phyloP scores from a whole-genome alignment of 2,888 invertebrate genomes.

The Gisinianus flammeolus region DNA sequence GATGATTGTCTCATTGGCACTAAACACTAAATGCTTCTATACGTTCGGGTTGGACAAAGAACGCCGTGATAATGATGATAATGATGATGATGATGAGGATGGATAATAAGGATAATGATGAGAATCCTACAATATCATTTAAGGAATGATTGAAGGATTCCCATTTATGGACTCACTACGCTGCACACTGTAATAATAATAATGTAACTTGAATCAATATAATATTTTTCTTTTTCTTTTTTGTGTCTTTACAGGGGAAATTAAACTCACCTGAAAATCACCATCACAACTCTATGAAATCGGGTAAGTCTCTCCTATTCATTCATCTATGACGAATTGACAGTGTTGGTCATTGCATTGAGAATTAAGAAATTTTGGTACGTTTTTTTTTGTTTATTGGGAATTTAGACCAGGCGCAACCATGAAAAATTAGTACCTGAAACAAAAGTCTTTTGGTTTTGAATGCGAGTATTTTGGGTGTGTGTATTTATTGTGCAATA shows the following conservation, averaged over 20 bases:
- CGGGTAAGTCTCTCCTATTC: slow-evolving; percentile 61
- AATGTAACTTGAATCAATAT: not conserved
- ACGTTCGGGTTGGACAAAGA: not conserved
- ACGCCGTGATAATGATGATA: not conserved
- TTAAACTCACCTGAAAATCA: slow-evolving; percentile 69
- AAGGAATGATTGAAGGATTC: not conserved
- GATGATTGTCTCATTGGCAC: slow-evolving; percentile 13
- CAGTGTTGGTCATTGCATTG: too few species aligned
- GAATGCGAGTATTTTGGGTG: too few species aligned
- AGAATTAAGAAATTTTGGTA: too few species aligned
- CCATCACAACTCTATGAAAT: slow-evolving; percentile 63
- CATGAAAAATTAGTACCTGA: too few species aligned
- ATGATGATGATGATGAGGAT: not conserved
- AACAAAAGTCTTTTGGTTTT: too few species aligned
- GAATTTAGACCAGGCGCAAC: too few species aligned
- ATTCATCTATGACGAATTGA: too few species aligned
- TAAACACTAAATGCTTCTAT: not conserved
- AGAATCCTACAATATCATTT: too few species aligned
- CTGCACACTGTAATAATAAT: not conserved
- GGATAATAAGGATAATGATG: not conserved
- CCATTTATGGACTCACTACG: not conserved
- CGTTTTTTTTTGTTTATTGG: too few species aligned
- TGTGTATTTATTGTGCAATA: too few species aligned
- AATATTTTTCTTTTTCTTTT: slow-evolving; percentile 34
- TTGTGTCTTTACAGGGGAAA: slow-evolving; percentile 67